Conservation (phyloP, 2,797 vertebrate species). For the Cyclura pinguis region DNA sequence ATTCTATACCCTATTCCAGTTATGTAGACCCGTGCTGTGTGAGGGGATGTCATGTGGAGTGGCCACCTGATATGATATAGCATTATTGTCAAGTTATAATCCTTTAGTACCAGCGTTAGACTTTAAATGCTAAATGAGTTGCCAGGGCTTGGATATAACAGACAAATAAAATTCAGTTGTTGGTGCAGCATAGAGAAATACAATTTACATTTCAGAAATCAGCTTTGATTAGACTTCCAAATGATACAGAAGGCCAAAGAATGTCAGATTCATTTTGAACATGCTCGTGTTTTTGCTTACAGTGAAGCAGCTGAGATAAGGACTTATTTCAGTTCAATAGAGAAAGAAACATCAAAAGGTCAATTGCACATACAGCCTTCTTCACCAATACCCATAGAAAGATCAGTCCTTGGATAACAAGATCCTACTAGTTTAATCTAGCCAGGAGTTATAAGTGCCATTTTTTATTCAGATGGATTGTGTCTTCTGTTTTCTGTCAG, state of each 20-base stretch:
- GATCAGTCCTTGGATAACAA: neutral
- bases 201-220: conserved; percentile 3
- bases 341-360: neutral
- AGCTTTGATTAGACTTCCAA: neutral
- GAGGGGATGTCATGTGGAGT: neutral
- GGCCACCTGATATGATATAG: neutral
- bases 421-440: neutral
- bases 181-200: neutral
- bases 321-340: neutral
- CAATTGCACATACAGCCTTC: neutral
- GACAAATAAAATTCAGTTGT: neutral
- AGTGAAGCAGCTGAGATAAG: neutral
- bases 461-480: neutral
- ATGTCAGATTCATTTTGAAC: neutral
- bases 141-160: conserved; percentile 1
- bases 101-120: neutral
- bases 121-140: conserved; percentile 8
- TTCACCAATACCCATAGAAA: neutral
- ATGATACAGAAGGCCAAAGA: neutral
- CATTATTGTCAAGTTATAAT: conserved; percentile 24
- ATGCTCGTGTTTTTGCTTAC: conserved; percentile 1
- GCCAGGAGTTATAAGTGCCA: neutral
- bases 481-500: neutral
- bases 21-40: no score
- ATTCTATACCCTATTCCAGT: neutral